Evolutionary conservation across 2,113 vertebrate genomes (phyloP), one percentile per base, ranked within the genome.

Genomic region (Cavia aperea): DNA sequence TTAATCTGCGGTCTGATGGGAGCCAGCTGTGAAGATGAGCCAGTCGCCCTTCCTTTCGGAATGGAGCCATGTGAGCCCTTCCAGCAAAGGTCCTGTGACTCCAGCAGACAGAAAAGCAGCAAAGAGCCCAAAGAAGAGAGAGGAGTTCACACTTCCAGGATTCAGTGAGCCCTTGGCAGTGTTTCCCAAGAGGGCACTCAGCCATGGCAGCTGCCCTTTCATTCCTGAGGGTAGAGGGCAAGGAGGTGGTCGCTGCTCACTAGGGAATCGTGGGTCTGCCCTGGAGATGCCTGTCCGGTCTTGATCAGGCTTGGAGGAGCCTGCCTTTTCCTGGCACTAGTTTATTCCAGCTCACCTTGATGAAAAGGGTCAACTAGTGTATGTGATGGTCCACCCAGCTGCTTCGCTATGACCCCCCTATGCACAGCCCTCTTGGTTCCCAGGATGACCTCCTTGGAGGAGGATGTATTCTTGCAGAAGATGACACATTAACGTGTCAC

Each of bases 121-220:
- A 15, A 39, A 49, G 13, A 29, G 54, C 29, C 26, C 0, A 4
- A 56, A 7, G 72, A 8, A 54, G 51, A 54, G 51, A 54, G 10
- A 51, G 15, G 29, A 29, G 21, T 31, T 5, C 12, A 4, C 10
- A 10, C 29, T n/a, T 60, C 54, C 51, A 11, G n/a, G 36, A 19
- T 0, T 7, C 13, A 56, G 65, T 7, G 15, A 39, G 49, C 9
- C 11, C 21, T 18, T 6, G 0, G 12, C 65, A 1, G 5, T 5
- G 26, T 13, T 70, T 33, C 29, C 7, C 2, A 0, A 51, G 73
- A 31, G 4, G 0, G 2, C 23, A 14, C n/a, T 49, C 29, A 2
- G 49, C 0, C 16, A 21, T 0, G 3, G 46, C 1, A 10, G 46
- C 54, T 29, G 16, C 49, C 9, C 7, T 31, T 56, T 60, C 24